Conservation (phyloP, 2,888 invertebrate genomes). For the Cryptus viduatorius region DNA sequence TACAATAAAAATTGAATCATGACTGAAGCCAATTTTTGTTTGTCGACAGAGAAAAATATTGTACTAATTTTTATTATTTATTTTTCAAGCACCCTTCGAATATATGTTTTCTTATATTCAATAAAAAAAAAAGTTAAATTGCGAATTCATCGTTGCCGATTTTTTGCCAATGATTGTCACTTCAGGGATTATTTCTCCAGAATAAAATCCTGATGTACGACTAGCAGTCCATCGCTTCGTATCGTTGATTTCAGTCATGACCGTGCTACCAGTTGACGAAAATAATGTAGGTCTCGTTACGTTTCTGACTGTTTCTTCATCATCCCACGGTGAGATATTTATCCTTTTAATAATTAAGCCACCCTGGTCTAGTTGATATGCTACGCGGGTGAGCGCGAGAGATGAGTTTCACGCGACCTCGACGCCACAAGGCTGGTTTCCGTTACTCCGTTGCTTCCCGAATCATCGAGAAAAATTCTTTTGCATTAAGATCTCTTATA, state of each 20-base stretch:
- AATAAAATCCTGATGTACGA: background rate
- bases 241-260: background rate
- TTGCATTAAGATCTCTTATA: background rate
- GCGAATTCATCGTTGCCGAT: too few relatives aligned
- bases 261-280: background rate
- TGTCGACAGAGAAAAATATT: too few relatives aligned
- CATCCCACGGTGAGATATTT: conserved; percentile 23
- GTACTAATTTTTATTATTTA: too few relatives aligned
- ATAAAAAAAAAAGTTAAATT: too few relatives aligned
- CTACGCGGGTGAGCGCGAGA: background rate
- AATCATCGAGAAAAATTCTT: background rate
- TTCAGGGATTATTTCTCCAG: background rate
- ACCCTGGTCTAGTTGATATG: background rate
- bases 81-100: too few relatives aligned
- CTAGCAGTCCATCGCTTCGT: background rate
- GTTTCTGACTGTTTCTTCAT: conserved; percentile 19
- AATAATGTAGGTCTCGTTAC: conserved; percentile 33
- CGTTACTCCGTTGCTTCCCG: background rate
- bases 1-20: too few relatives aligned
- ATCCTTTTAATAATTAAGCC: conserved; percentile 32
- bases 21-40: too few relatives aligned
- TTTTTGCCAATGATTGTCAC: background rate
- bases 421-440: background rate
- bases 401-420: conserved; percentile 1
- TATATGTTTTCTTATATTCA: too few relatives aligned